These are phyloP conservation scores for Enteromius mattozi DNA, from an alignment of 2,797 vertebrate genomes.

Conservation along the genomic window DNA sequence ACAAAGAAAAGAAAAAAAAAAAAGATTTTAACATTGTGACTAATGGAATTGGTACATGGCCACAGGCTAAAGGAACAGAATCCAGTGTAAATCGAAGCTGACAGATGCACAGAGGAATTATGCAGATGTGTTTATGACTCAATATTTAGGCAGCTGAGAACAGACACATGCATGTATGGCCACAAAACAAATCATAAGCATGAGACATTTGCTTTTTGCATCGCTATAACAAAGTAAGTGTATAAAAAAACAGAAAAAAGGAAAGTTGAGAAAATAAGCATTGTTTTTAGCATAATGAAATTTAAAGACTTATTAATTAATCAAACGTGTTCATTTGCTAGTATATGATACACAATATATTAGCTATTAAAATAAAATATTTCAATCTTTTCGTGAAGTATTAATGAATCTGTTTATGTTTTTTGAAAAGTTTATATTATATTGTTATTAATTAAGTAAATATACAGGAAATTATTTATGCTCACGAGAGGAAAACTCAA, in stretches of 20 bases:
- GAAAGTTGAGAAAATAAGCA: neutral
- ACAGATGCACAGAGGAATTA: constrained; percentile 68
- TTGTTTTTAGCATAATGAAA: neutral
- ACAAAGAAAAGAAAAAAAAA: constrained; percentile 60
- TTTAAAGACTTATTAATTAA: neutral
- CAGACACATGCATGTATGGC: constrained; percentile 32
- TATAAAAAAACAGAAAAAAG: neutral
- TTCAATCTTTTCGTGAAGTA: too few species aligned
- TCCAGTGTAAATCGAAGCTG: constrained; percentile 67
- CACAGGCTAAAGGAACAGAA: constrained; percentile 60
- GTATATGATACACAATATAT: too few species aligned
- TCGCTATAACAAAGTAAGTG: neutral
- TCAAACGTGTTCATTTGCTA: too few species aligned
- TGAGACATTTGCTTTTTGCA: neutral
- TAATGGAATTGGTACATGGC: constrained; percentile 63
- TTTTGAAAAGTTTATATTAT: too few species aligned
- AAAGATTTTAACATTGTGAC: constrained; percentile 55
- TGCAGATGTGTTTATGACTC: constrained; percentile 71
- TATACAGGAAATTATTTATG: too few species aligned
- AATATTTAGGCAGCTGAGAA: constrained; percentile 43
- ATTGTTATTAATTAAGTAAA: too few species aligned
- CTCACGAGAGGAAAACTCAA: too few species aligned
- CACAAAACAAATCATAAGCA: constrained; percentile 35
- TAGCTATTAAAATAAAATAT: too few species aligned
- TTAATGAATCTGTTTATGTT: too few species aligned